Base-by-base conservation (phyloP, 2,888 invertebrate species). In the Octonoba sinensis region DNA sequence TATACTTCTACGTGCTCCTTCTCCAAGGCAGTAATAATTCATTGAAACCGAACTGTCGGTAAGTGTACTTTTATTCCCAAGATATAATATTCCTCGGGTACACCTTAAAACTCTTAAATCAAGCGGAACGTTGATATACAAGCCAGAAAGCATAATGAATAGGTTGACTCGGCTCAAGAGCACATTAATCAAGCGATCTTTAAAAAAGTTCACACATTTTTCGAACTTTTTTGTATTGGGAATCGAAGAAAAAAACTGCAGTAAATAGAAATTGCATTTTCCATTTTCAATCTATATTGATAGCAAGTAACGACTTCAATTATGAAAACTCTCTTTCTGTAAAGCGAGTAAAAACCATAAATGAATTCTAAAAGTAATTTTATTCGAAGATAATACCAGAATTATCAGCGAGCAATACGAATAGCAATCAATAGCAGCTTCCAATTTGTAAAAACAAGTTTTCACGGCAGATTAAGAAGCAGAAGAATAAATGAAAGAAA, bases 401-500 rank as follows among this genome's bases (percentile, higher is more conserved):
- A 78, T 78, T 72, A 78, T 78, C 78, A 71, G 54, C 24, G 51
- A 78, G 44, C 51, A 59, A 22, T 57, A 51, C 22, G 49, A 69
- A 51, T 51, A 24, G 70, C 71, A 65, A 78, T 78, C 78, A 78
- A 78, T 78, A 78, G 54, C 59, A 49, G 70, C 65, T 66, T 49
- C 71, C 78, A 78, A 78, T 78, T 78, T 78, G 71, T 72, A 72
- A 78, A 78, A 78, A 78, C 78, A 78, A 72, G 71, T 78, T 78
- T 78, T 71, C 71, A 54, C 71, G 71, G 57, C 71, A 78, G 71
- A 71, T 78, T 71, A 78, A 66, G 78, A 71, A 66, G 66, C 51
- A 71, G 57, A 77, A 70, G 64, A 71, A 67, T 62, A 62, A 65
- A 75, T 46, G 44, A 57, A 64, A 73, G 49, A 65, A 65, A 47